Conservation (phyloP, 1,140 invertebrate genomes). For the Caenorhabditis brenneri region DNA sequence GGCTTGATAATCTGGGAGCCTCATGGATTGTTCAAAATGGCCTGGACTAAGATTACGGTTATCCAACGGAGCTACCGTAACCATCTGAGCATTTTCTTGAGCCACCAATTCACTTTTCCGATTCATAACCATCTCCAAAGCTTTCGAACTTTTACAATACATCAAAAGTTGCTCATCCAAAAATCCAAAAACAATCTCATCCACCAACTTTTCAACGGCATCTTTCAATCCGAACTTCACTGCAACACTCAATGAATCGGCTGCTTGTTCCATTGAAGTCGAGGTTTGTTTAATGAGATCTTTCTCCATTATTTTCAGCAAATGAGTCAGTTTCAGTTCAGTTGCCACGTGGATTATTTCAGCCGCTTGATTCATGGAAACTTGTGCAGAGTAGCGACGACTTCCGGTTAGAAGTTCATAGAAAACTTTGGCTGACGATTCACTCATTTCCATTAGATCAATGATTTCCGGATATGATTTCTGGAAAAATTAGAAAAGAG, state of each 20-base stretch:
- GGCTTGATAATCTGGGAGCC: no score
- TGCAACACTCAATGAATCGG: not conserved
- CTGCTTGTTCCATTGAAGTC: not conserved
- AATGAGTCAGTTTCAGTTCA: not conserved
- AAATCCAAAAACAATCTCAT: conserved; percentile 23
- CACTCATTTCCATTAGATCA: not conserved
- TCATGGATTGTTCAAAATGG: not conserved
- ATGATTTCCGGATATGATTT: not conserved
- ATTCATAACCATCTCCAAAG: not conserved
- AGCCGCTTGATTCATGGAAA: not conserved
- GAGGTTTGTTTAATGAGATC: not conserved
- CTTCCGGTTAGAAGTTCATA: not conserved
- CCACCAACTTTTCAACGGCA: not conserved
- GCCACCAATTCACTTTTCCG: not conserved
- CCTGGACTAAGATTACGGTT: no score
- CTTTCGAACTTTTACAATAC: not conserved
- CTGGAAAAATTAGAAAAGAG: not conserved
- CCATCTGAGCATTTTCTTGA: not conserved
- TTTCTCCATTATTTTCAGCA: not conserved
- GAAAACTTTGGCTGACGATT: not conserved
- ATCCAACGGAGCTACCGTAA: not conserved
- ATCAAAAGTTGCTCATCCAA: no score
- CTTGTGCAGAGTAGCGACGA: not conserved
- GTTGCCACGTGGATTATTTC: not conserved
- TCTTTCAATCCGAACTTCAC: not conserved